phyloP scores from a whole-genome alignment of 2,113 vertebrate species.

The Dromaius novaehollandiae region DNA sequence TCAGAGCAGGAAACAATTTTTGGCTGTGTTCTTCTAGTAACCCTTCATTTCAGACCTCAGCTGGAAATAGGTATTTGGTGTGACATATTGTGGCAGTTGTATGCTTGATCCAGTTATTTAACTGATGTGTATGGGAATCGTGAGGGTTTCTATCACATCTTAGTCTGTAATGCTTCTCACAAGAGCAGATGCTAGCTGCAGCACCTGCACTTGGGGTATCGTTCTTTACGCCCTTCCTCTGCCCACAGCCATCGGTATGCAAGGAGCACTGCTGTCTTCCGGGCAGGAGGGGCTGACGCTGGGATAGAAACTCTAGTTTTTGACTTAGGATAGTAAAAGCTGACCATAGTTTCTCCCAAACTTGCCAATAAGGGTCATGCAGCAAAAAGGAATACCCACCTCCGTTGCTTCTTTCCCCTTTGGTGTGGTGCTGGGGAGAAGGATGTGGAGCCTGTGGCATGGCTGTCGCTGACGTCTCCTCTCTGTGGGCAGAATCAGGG shows the following conservation, averaged over 20 bases:
- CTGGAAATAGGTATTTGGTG: neutral
- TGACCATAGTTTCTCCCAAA: neutral
- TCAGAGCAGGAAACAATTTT: neutral
- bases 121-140: fast-evolving
- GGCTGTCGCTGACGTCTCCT: too few relatives aligned
- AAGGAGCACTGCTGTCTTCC: neutral
- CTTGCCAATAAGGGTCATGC: neutral
- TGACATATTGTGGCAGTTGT: neutral
- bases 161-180: neutral
- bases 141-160: neutral
- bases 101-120: neutral
- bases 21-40: neutral
- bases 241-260: too few relatives aligned
- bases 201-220: neutral
- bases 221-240: neutral
- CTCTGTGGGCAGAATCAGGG: neutral
- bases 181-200: neutral
- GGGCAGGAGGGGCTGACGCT: neutral
- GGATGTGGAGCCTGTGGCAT: neutral
- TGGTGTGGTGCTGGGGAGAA: neutral
- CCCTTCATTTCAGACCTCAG: neutral
- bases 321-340: neutral
- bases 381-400: neutral
- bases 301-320: neutral
- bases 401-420: neutral